Evolutionary conservation across 2,888 invertebrate species (phyloP).

Genomic region (Elysia crispata): DNA sequence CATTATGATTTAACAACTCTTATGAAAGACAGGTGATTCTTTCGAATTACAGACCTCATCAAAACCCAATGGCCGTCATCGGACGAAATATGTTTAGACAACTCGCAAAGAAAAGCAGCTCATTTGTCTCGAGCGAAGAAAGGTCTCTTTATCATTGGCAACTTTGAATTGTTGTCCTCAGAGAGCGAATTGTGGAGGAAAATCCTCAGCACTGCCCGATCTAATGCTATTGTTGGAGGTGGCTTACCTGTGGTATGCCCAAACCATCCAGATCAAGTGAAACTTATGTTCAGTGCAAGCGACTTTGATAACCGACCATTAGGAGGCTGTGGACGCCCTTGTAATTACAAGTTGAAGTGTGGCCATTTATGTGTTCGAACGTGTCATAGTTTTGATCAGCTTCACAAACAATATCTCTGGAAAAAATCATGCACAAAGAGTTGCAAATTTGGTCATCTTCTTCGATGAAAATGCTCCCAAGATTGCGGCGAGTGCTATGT

Average conservation of each 20-base stretch:
- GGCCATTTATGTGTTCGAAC: slow-evolving; percentile 45
- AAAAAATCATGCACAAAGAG: slow-evolving; percentile 21
- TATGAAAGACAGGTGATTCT: neutral
- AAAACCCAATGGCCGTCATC: slow-evolving; percentile 57
- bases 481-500: slow-evolving; percentile 21
- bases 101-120: slow-evolving; percentile 65
- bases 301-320: slow-evolving; percentile 47
- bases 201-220: slow-evolving; percentile 40
- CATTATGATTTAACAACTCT: slow-evolving; percentile 36
- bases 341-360: slow-evolving; percentile 39
- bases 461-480: slow-evolving; percentile 34
- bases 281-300: slow-evolving; percentile 20
- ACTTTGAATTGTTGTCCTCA: slow-evolving; percentile 55
- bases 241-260: slow-evolving; percentile 41
- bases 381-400: slow-evolving; percentile 47
- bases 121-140: slow-evolving; percentile 73
- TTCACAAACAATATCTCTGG: slow-evolving; percentile 36
- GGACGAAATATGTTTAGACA: slow-evolving; percentile 53
- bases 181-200: slow-evolving; percentile 48
- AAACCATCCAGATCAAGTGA: slow-evolving; percentile 40
- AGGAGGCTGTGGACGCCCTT: slow-evolving; percentile 47
- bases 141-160: slow-evolving; percentile 75
- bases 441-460: slow-evolving; percentile 40
- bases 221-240: slow-evolving; percentile 28
- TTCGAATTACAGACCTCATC: slow-evolving; percentile 48